Evolutionary conservation across 2,113 vertebrate genomes (phyloP), one percentile per base, ranked within the genome.

Genomic region (Toxotes chatareus): DNA sequence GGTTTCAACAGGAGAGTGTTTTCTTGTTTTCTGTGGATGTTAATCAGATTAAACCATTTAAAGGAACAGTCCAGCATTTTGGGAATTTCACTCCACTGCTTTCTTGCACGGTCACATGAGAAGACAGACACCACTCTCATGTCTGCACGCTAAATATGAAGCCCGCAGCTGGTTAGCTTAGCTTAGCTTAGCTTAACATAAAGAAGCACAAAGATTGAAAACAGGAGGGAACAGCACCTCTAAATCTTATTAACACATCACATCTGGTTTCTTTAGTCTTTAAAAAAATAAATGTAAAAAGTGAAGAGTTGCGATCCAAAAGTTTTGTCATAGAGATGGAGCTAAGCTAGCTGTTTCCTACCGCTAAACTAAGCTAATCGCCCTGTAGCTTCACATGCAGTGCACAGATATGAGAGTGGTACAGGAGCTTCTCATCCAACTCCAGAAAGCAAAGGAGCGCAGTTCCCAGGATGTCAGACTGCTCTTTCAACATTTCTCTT

Each of bases 31-130:
- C 21, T 61, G 13, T 69, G 64, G 2, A 3, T 19, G 27, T 36
- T 46, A 36, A 76, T 80, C 66, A 80, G 55, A 64, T 21, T 69
- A 38, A 44, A 44, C 42, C 42, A 51, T 82, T 84, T 65, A 70
- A 69, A 46, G n/a, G 36, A 68, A 32, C 13, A 23, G 9, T 76
- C 55, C 32, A 36, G 71, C 53, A 42, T 76, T 73, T 78, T 72
- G 31, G 49, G 19, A 9, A 44, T 17, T 31, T 57, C 36, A 7
- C 13, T 23, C 11, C 0, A 32, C 8, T 7, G 5, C 8, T 34
- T 49, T n/a, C n/a, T 27, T 38, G 8, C 49, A 53, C 49, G 10
- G 13, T 71, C 53, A 31, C 16, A 40, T 40, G 51, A 56, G 14
- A 31, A 8, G 53, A 42, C 17, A 12, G 21, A 40, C 36, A 3